Evolutionary conservation across 1,140 invertebrate genomes (phyloP), one percentile per base, ranked within the genome.

Genomic region (Temnothorax nylanderi): DNA sequence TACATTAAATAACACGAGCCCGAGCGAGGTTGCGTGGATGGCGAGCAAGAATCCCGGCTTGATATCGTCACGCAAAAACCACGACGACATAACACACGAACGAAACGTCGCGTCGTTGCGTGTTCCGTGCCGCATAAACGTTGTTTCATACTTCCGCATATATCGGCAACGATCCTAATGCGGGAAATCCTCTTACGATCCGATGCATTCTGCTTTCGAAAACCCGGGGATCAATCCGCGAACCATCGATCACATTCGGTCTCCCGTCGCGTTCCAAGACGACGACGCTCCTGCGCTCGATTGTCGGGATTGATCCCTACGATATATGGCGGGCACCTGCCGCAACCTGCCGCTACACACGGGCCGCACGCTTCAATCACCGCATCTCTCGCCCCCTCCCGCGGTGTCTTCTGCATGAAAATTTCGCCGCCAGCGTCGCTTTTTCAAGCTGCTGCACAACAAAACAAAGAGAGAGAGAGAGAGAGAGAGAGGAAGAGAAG

Each of bases 161-260:
- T 37, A 51, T 67, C 76, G 32, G 16, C 21, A 8, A 54, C 60
- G 44, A 81, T 71, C 13, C n/a, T 32, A 54, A 44, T 44, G 65
- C 78, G n/a, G 37, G 18, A 56, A 69, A 72, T 81, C 37, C 78
- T 69, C 47, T 69, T 54, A 56, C 49, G 41, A 41, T 2, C 32
- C 60, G 44, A 49, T 8, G 51, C 47, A 51, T 69, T 69, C 49
- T 11, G 26, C 54, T 74, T 18, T 37, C 41, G 56, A 47, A 47
- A 72, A 41, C 51, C 67, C 34, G 18, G 26, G 41, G 56, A 84
- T 84, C 67, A 74, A 62, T 71, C 13, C 41, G 41, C 67, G 3
- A 44, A 37, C 26, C 69, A 84, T 84, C 54, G 56, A 84, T 84
- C 80, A 74, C 51, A 47, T 72, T 51, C 41, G 32, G 54, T 47